phyloP scores from a whole-genome alignment of 2,888 invertebrate species.

The Ormyrus labotus region DNA sequence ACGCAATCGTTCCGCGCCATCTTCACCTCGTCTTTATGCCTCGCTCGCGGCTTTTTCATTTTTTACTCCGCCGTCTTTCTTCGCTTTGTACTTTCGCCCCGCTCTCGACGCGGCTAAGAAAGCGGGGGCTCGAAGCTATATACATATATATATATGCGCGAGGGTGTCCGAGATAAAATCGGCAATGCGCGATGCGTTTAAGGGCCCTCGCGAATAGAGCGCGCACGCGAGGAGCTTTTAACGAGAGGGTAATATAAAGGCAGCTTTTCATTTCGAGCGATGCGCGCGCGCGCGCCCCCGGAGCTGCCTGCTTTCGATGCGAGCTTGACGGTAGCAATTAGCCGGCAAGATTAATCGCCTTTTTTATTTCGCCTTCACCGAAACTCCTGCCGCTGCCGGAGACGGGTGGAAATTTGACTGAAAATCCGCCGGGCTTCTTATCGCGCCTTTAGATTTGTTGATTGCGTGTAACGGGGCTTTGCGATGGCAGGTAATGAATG shows the following conservation, averaged over 20 bases:
- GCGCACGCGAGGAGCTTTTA: conserved; percentile 60
- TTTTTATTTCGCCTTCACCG: no score
- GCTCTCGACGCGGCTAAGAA: not conserved
- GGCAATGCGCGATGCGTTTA: conserved; percentile 65
- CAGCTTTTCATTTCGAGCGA: conserved; percentile 21
- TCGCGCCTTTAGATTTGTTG: no score
- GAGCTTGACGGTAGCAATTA: no score
- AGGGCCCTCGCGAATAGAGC: conserved; percentile 59
- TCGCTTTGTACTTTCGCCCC: conserved; percentile 8
- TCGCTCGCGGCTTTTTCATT: conserved; percentile 15
- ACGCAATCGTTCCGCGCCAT: conserved; percentile 25
- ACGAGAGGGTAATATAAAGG: conserved; percentile 32
- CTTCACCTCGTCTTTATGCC: conserved; percentile 30
- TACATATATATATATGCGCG: conserved; percentile 52
- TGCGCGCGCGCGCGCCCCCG: no score
- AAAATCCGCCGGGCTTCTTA: no score
- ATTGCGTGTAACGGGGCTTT: no score
- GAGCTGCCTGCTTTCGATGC: no score
- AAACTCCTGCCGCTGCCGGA: no score
- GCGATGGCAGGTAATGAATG: no score
- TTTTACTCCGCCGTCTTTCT: conserved; percentile 48
- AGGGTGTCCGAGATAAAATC: conserved; percentile 68
- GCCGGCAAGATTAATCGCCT: no score
- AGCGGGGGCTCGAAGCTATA: not conserved
- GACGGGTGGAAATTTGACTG: no score